These are phyloP conservation scores for Styela clava DNA, from an alignment of 23 tunicate species.

Conservation along the genomic window DNA sequence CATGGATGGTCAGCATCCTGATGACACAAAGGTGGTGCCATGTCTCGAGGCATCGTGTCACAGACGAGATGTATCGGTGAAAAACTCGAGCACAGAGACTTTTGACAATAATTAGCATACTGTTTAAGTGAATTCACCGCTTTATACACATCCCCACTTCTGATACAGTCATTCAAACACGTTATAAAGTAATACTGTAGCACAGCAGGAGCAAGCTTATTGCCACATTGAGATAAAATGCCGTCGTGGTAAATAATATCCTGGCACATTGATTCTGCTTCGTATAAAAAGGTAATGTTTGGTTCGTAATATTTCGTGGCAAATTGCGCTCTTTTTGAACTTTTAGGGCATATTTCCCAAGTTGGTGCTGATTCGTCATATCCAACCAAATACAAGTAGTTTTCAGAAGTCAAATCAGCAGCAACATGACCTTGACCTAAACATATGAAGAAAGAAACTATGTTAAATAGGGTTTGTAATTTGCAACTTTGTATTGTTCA, in stretches of 20 bases:
- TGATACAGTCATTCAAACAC: conserved; percentile 30
- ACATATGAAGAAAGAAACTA: neutral
- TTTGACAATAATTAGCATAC: conserved; percentile 35
- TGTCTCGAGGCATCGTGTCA: neutral
- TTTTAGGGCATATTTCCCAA: conserved; percentile 27
- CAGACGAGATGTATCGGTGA: conserved; percentile 24
- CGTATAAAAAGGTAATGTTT: neutral
- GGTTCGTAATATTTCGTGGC: neutral
- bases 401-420: conserved; percentile 8
- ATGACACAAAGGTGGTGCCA: conserved; percentile 19
- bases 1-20: conserved; percentile 10
- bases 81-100: conserved; percentile 21
- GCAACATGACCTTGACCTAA: conserved; percentile 23
- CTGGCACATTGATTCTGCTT: neutral
- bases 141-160: neutral
- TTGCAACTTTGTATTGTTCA: no score
- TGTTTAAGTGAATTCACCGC: conserved; percentile 19
- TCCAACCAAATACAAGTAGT: conserved; percentile 32
- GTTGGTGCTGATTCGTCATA: conserved; percentile 12
- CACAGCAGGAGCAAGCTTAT: conserved; percentile 23
- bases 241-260: conserved; percentile 21
- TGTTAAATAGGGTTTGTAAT: neutral
- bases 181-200: conserved; percentile 21
- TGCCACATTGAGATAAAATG: conserved; percentile 6
- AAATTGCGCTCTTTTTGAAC: neutral